Percentiles rank a stretch among this genome's conserved stretches.
Evolutionary conservation across 2,113 vertebrate genomes (phyloP).

Genomic region (Rousettus leschenaultii): DNA sequence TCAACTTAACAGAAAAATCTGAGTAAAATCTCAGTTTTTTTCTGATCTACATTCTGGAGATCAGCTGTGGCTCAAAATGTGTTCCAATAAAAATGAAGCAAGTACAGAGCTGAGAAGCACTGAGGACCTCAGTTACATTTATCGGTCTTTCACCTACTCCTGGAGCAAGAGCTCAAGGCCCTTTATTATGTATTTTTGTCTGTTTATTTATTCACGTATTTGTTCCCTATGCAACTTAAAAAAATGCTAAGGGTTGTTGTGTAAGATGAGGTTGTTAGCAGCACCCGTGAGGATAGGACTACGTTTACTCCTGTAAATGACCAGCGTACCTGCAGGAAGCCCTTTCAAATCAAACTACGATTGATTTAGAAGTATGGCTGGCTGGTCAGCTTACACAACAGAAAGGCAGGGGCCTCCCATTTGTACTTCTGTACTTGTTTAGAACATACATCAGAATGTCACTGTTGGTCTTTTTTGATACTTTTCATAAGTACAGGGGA

Average conservation of each 20-base stretch:
- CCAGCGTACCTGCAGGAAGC: background rate
- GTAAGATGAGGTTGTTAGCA: background rate
- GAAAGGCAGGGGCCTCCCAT: background rate
- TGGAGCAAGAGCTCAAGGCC: slow-evolving; percentile 37
- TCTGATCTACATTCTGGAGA: background rate
- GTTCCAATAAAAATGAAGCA: slow-evolving; percentile 22
- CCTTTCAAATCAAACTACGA: background rate
- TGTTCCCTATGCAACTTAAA: background rate
- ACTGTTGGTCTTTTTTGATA: background rate
- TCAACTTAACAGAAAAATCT: background rate
- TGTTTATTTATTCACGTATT: slow-evolving; percentile 10
- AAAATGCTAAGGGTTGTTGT: background rate
- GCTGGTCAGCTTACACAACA: background rate
- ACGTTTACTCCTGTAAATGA: background rate
- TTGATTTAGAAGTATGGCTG: background rate
- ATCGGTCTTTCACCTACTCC: slow-evolving; percentile 73
- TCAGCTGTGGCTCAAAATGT: background rate
- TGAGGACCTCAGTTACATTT: slow-evolving; percentile 57
- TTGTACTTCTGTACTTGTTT: background rate
- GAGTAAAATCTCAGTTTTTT: background rate
- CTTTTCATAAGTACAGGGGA: slow-evolving; percentile 40
- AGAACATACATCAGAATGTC: background rate
- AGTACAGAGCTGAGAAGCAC: background rate
- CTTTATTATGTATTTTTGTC: background rate
- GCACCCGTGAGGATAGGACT: background rate